Base-by-base conservation (phyloP, 2,113 vertebrate species). In the Chaenocephalus aceratus region DNA sequence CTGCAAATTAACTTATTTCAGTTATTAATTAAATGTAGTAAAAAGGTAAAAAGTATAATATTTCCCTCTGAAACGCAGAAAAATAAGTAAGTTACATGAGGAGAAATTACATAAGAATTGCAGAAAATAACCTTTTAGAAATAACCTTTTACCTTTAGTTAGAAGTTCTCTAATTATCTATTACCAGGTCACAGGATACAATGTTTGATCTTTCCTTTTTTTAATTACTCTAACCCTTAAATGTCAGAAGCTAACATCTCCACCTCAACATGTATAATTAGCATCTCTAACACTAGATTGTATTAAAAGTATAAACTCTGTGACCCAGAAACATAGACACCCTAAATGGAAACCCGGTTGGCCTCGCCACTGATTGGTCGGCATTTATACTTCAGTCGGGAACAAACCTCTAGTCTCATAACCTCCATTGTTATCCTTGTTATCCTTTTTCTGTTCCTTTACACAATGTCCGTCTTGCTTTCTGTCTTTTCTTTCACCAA, bases 341-440 rank as follows among this genome's bases (percentile, higher is more conserved):
- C 23, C 79, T 72, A 57, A 59, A 82, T 75, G 83, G 18, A 67
- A 83, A 62, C 26, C 59, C 57, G 30, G 48, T 14, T 60, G 30
- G 52, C 72, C 59, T 81, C 41, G 45, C 73, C 49, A 21, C 60
- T 72, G 70, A 83, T 77, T 77, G 41, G n/a, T 71, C 54, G 76
- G 44, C 45, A 84, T 85, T 83, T 82, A 45, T 61, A 84, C 64
- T 87, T 86, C 44, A 67, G 68, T 77, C 79, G 79, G 66, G 54
- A 85, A 81, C 36, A 1, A 21, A 81, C 57, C 16, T 21, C 66
- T 75, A 63, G 65, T 84, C 86, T 87, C 30, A 70, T 86, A 63
- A 74, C 64, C 73, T 86, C 71, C 13, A 58, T 84, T 79, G 48
- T 81, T 72, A 68, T 75, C 65, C 63, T 65, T 83, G 6, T 89